Evolutionary conservation across 1,140 invertebrate species (phyloP), one percentile per base, ranked within the genome.

Genomic region (Procambarus clarkii): DNA sequence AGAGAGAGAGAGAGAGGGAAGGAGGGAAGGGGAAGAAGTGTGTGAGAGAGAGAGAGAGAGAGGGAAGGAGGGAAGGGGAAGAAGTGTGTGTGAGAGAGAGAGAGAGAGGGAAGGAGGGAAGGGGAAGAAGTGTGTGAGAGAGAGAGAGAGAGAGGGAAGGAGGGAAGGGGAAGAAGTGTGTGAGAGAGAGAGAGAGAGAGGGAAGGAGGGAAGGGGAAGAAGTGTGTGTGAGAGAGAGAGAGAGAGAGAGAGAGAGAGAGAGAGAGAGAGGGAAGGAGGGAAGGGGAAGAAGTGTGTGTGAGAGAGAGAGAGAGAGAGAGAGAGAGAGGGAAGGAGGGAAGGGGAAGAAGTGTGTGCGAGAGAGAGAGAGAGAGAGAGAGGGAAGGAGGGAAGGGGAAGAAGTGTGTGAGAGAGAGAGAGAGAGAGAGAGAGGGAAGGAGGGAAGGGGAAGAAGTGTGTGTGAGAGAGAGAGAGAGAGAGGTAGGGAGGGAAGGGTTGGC

Each of bases 261-360:
- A n/a, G n/a, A n/a, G n/a, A n/a, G n/a, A n/a, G n/a, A n/a, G n/a
- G n/a, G n/a, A n/a, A n/a, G n/a, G n/a, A n/a, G n/a, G 54, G 11
- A 13, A 58, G n/a, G n/a, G n/a, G n/a, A n/a, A n/a, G n/a, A n/a
- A n/a, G n/a, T n/a, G n/a, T n/a, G n/a, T n/a, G n/a, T 4, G 11
- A 13, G 8, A 48, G 46, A 82, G 54, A 50, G 81, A 34, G 81
- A 60, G 11, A 69, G 54, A 83, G 81, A 83, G 34, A n/a, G n/a
- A n/a, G n/a, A n/a, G n/a, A n/a, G n/a, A n/a, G n/a, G n/a, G n/a
- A n/a, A n/a, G n/a, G n/a, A n/a, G n/a, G n/a, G n/a, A n/a, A n/a
- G n/a, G n/a, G n/a, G n/a, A n/a, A n/a, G n/a, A n/a, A n/a, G n/a
- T n/a, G n/a, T n/a, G n/a, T n/a, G n/a, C n/a, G n/a, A n/a, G n/a